These are phyloP conservation scores for Drosophila sucinea DNA, from an alignment of 1,140 invertebrate genomes.

Conservation along the genomic window DNA sequence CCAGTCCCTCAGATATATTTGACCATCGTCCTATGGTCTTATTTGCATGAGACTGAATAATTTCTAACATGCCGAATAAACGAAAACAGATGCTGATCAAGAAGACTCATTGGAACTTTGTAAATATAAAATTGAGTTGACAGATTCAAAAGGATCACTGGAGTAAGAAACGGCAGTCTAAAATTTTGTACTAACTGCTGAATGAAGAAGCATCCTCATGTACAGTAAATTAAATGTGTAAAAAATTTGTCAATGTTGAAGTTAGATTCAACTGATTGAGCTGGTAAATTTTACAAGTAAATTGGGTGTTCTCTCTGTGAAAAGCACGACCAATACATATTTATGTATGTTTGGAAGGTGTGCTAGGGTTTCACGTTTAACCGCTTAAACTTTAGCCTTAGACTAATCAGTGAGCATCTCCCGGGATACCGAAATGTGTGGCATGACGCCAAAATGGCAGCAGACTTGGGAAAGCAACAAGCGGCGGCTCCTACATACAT, in stretches of 20 bases:
- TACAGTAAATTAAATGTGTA: no score
- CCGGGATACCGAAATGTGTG: slow-evolving; percentile 60
- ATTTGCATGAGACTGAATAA: no score
- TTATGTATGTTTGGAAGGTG: slow-evolving; percentile 14
- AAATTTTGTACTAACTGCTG: neutral
- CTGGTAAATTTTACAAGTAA: neutral
- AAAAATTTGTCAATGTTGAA: neutral
- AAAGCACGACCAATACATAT: slow-evolving; percentile 1
- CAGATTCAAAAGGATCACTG: no score
- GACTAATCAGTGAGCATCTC: slow-evolving; percentile 72
- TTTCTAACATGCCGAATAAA: no score
- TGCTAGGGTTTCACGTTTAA: slow-evolving; percentile 60
- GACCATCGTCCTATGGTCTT: no score
- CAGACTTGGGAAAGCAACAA: slow-evolving; percentile 49
- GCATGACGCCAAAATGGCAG: slow-evolving; percentile 27
- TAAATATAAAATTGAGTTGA: no score
- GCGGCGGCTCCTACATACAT: slow-evolving; percentile 51
- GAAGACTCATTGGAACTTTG: no score
- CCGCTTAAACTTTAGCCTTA: slow-evolving; percentile 72
- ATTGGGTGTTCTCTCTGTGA: neutral
- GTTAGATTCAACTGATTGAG: neutral
- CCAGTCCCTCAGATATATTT: no score
- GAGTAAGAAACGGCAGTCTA: no score
- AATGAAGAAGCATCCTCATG: neutral
- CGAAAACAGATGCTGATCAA: no score